Evolutionary conservation across 2,888 invertebrate species (phyloP), one percentile per base, ranked within the genome.

Genomic region (Noctua fimbriata): DNA sequence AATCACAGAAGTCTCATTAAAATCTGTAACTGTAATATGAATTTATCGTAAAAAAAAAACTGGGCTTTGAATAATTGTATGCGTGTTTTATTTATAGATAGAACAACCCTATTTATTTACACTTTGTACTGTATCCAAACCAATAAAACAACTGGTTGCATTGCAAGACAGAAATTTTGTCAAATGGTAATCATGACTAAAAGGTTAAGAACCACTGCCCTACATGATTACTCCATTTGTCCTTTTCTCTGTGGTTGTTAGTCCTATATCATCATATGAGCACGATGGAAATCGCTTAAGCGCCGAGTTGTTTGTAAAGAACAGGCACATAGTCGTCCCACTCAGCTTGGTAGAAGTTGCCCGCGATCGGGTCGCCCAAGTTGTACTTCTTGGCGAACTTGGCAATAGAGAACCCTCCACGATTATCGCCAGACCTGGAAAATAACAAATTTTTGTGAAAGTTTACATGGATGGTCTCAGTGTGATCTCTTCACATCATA

Each of bases 291-390:
- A 14, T 24, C 28, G 6, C 77, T 92, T 94, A 95, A 66, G 85
- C 93, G 63, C 95, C 95, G 5, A 97, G 93, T 86, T 97, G 96
- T 80, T 96, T 93, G 93, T 96, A 96, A 4, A 97, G 91, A 1
- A 95, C 89, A 1, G 97, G 98, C 24, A 98, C 98, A 90, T 98
- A 99, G 89, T 98, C 98, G 91, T 99, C 98, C 93, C 97, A 98
- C 90, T 98, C 96, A 0, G 98, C 98, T 93, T 98, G 98, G 93
- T 97, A 99, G 93, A 98, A 98, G 92, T 98, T 99, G 36, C 98
- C 98, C 81, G 98, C 98, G 73, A 98, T 94, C 0, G 98, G 98
- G 76, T 97, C 96, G 5, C 98, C 98, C 18, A 99, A 96, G 28
- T 97, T 97, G 94, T 98, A 98, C 91, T 98, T 98, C 71, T 96